Evolutionary conservation across 2,888 invertebrate genomes (phyloP).

Genomic region (Caradrina kadenii): DNA sequence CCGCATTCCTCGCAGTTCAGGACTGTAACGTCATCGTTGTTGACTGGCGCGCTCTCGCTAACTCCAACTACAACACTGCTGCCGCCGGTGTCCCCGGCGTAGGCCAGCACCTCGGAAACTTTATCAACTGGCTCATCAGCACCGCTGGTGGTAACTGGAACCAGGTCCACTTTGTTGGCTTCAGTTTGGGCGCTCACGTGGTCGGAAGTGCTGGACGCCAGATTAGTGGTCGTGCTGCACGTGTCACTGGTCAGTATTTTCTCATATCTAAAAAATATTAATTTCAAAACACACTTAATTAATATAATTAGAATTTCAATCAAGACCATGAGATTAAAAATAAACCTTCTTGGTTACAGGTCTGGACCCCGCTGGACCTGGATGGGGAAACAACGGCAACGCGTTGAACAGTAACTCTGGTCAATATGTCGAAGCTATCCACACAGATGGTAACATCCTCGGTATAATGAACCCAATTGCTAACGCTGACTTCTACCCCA

Average conservation of each 20-base stretch:
- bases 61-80: constrained; percentile 67
- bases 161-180: constrained; percentile 81
- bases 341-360: constrained; percentile 61
- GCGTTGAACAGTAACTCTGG: constrained; percentile 69
- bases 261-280: background rate
- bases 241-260: constrained; percentile 77
- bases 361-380: constrained; percentile 79
- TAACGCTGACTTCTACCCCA: constrained; percentile 79
- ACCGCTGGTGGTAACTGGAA: constrained; percentile 79
- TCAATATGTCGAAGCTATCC: constrained; percentile 78
- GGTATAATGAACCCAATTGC: constrained; percentile 73
- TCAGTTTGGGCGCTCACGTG: constrained; percentile 84
- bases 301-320: background rate
- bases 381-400: constrained; percentile 69
- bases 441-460: constrained; percentile 75
- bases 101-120: constrained; percentile 77
- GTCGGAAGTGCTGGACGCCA: constrained; percentile 80
- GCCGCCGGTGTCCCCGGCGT: constrained; percentile 73
- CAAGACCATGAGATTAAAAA: background rate
- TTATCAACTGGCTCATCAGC: constrained; percentile 77
- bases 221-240: constrained; percentile 67
- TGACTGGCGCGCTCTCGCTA: constrained; percentile 77
- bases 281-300: background rate
- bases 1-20: constrained; percentile 75
- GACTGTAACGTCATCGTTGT: constrained; percentile 80